These are phyloP conservation scores for Hermatobates lingyangjiaoensis DNA, from an alignment of 1,140 invertebrate species.

Conservation along the genomic window DNA sequence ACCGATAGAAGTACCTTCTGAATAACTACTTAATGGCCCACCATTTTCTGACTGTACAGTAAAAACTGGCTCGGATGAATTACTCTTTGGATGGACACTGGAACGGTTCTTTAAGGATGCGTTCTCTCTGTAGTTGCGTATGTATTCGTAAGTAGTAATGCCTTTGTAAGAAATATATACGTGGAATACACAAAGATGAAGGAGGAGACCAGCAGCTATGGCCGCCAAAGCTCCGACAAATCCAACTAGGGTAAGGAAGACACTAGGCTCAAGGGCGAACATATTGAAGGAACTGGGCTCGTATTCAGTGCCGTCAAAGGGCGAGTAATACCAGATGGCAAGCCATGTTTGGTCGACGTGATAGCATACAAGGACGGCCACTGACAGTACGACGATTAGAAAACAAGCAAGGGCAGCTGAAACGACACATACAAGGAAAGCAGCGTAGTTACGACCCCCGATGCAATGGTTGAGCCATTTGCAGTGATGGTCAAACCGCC, in stretches of 20 bases:
- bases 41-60: constrained; percentile 8
- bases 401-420: constrained; percentile 56
- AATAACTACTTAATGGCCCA: not conserved
- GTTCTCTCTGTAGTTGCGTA: constrained; percentile 34
- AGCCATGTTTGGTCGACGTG: constrained; percentile 32
- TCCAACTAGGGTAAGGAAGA: constrained; percentile 31
- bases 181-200: constrained; percentile 79
- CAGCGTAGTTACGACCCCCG: constrained; percentile 71
- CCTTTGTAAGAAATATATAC: constrained; percentile 68
- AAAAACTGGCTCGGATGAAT: constrained; percentile 11
- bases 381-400: constrained; percentile 43
- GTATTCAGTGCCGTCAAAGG: constrained; percentile 14
- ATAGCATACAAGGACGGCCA: constrained; percentile 44
- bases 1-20: no score
- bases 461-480: constrained; percentile 97
- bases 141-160: constrained; percentile 79
- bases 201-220: constrained; percentile 52
- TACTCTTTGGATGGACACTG: not conserved
- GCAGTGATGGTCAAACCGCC: constrained; percentile 85
- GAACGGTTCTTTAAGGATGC: constrained; percentile 10
- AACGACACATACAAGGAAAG: constrained; percentile 69
- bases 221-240: constrained; percentile 46
- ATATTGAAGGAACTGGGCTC: constrained; percentile 12
- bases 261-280: constrained; percentile 18
- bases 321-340: constrained; percentile 16